A percentile compares a stretch with the other conserved stretches of the same genome.
phyloP scores from a whole-genome alignment of 2,113 vertebrate genomes.

The Paradisaea rubra region DNA sequence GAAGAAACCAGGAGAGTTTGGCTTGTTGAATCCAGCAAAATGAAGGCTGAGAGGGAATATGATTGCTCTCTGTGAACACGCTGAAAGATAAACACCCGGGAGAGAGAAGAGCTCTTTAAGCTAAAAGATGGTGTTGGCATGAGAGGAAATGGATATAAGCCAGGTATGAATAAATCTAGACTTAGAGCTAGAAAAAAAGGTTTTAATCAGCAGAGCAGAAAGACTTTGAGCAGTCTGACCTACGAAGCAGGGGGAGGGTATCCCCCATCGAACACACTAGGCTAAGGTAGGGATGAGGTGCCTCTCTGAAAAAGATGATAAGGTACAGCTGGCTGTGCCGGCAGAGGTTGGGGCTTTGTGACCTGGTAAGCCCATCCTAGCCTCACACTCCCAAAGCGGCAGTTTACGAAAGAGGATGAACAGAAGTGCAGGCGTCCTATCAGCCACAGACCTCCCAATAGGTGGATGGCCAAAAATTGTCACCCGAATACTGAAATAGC shows the following conservation, averaged over 20 bases:
- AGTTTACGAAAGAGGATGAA: not conserved
- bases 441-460: not conserved
- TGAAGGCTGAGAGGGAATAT: constrained; percentile 24
- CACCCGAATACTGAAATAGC: not conserved
- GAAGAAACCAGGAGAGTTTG: constrained; percentile 10
- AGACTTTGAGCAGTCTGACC: not conserved
- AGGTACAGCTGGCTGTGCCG: rapidly evolving
- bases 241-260: not conserved
- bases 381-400: not conserved
- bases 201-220: constrained; percentile 23
- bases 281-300: not conserved
- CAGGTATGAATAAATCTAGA: constrained; percentile 18
- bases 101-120: constrained; percentile 27
- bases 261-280: not conserved
- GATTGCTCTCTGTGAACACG: not conserved
- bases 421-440: not conserved
- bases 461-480: not conserved
- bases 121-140: constrained; percentile 15
- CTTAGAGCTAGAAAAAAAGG: not conserved
- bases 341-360: not conserved
- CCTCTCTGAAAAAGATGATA: not conserved
- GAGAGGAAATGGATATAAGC: constrained; percentile 6
- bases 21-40: constrained; percentile 29
- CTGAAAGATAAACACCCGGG: not conserved
- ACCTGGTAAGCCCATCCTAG: not conserved